Conservation (phyloP, 2,888 invertebrate genomes). For the Heliconius aoede region DNA sequence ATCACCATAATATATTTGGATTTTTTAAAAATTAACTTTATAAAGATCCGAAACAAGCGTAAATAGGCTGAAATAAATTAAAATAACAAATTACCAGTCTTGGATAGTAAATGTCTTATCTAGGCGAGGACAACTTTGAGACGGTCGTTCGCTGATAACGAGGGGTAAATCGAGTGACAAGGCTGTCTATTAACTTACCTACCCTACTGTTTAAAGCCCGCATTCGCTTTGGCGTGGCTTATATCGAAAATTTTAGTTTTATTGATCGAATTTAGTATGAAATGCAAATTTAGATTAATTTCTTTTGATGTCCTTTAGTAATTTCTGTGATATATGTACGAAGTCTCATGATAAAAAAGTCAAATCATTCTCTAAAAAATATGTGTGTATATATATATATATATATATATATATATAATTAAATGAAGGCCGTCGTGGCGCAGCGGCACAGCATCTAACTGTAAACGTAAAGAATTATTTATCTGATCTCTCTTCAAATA, state of each 20-base stretch:
- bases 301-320: background rate
- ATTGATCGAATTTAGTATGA: background rate
- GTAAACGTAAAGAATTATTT: no score
- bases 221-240: constrained; percentile 26
- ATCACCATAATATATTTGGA: no score
- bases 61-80: background rate
- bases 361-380: no score
- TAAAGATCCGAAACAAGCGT: background rate
- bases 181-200: constrained; percentile 29
- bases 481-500: background rate
- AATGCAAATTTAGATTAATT: background rate
- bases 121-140: constrained; percentile 19
- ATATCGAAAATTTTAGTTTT: background rate
- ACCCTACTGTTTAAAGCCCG: constrained; percentile 28
- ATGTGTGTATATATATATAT: no score
- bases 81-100: background rate
- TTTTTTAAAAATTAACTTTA: background rate
- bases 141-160: constrained; percentile 23
- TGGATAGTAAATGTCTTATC: constrained; percentile 15
- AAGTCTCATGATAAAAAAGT: no score
- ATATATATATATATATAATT: no score
- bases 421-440: background rate
- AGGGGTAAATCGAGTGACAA: constrained; percentile 29
- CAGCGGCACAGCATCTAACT: background rate
- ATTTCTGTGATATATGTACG: background rate